Evolutionary conservation across 2,888 invertebrate species (phyloP).

Genomic region (Agrochola circellaris): DNA sequence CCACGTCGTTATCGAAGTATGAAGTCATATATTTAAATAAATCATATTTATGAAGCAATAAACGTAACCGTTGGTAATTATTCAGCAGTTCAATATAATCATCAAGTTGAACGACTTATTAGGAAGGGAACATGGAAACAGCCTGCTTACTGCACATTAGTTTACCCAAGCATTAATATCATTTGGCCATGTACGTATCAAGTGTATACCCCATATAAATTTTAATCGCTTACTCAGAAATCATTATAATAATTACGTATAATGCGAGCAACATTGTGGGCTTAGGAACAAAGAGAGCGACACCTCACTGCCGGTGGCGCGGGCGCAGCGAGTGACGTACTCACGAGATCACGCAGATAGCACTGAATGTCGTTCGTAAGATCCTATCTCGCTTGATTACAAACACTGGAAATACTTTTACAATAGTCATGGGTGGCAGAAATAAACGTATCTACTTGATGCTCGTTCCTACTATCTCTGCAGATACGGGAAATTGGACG

Average conservation of each 20-base stretch:
- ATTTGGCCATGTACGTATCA: conserved; percentile 62
- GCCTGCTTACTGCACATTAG: conserved; percentile 54
- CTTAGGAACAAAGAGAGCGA: conserved; percentile 70
- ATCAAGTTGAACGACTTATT: conserved; percentile 51
- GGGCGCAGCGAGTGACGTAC: conserved; percentile 49
- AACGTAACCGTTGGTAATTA: conserved; percentile 27
- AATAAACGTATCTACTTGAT: conserved; percentile 49
- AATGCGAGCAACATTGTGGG: conserved; percentile 71
- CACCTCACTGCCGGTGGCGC: conserved; percentile 60
- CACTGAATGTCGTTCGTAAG: conserved; percentile 63
- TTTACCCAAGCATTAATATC: conserved; percentile 63
- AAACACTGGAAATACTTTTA: conserved; percentile 62
- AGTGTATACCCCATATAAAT: conserved; percentile 60
- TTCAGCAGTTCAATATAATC: conserved; percentile 54
- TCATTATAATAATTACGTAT: conserved; percentile 74
- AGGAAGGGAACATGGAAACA: conserved; percentile 55
- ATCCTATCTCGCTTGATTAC: conserved; percentile 64
- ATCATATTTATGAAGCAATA: conserved; percentile 37
- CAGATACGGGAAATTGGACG: conserved; percentile 40
- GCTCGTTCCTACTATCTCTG: conserved; percentile 25
- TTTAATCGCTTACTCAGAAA: conserved; percentile 69
- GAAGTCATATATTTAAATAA: conserved; percentile 39
- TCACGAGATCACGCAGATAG: conserved; percentile 60
- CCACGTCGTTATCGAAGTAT: conserved; percentile 13
- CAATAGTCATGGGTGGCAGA: conserved; percentile 62